Evolutionary conservation across 2,797 vertebrate species (phyloP).

Genomic region (Sciurus carolinensis): DNA sequence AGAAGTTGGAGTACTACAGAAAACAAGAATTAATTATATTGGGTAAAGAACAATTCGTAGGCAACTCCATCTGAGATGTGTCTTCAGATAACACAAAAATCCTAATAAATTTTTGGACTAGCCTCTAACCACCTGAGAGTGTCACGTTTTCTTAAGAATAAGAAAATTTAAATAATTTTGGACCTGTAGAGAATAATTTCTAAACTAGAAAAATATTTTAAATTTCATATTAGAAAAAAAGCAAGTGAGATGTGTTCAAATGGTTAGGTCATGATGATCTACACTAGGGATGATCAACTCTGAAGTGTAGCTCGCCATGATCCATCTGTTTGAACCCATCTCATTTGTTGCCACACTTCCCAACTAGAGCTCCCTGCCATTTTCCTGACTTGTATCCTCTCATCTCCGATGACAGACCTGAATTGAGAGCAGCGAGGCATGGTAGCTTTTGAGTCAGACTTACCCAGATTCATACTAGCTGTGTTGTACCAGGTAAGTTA

Average conservation of each 20-base stretch:
- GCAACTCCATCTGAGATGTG: not conserved
- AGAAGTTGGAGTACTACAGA: not conserved
- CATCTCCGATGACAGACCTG: not conserved
- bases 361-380: not conserved
- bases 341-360: not conserved
- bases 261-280: too few relatives aligned
- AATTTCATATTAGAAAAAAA: conserved; percentile 8
- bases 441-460: not conserved
- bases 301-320: not conserved
- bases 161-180: not conserved
- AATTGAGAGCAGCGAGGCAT: not conserved
- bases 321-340: not conserved
- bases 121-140: not conserved
- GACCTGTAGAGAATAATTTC: not conserved
- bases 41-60: not conserved
- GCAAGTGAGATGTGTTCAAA: not conserved
- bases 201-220: conserved; percentile 22
- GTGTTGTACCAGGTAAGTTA: not conserved
- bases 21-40: not conserved
- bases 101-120: not conserved
- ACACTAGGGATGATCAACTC: not conserved
- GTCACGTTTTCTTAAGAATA: not conserved
- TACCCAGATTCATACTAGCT: not conserved
- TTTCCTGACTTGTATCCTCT: not conserved
- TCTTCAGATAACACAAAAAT: not conserved